Percentiles rank a stretch among this genome's conserved stretches.
These are phyloP conservation scores for Ranitomeya imitator DNA, from an alignment of 2,113 vertebrate species.

Conservation along the genomic window DNA sequence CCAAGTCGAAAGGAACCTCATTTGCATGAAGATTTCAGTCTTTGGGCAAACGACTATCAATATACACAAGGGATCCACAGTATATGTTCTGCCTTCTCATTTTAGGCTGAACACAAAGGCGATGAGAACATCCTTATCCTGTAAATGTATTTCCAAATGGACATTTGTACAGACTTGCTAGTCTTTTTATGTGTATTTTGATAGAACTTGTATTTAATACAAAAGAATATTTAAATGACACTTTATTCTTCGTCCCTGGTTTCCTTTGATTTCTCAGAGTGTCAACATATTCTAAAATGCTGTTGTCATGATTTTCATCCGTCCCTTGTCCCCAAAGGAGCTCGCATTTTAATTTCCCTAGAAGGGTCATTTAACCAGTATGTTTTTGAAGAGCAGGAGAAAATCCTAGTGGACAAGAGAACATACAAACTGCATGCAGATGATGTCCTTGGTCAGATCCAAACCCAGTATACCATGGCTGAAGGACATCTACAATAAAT, in stretches of 20 bases:
- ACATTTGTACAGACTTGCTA: slow-evolving; percentile 40
- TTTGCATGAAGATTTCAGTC: not conserved
- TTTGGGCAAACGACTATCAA: not conserved
- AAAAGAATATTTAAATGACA: not conserved
- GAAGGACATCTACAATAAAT: too few relatives aligned
- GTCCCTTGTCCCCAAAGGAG: too few relatives aligned
- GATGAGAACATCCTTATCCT: not conserved
- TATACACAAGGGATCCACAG: not conserved
- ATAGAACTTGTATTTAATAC: slow-evolving; percentile 46
- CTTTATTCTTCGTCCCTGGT: not conserved
- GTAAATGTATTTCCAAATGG: slow-evolving; percentile 34
- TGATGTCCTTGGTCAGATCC: too few relatives aligned
- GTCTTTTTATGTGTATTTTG: slow-evolving; percentile 44
- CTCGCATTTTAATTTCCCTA: too few relatives aligned
- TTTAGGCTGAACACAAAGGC: not conserved
- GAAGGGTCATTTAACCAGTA: too few relatives aligned
- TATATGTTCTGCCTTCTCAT: too few relatives aligned
- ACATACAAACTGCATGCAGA: too few relatives aligned
- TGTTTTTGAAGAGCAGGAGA: too few relatives aligned
- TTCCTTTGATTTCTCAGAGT: not conserved
- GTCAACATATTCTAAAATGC: too few relatives aligned
- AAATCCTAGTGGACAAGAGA: too few relatives aligned
- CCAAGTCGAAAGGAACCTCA: not conserved
- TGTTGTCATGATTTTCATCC: too few relatives aligned
- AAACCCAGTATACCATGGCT: too few relatives aligned